These are phyloP conservation scores for Ormyrus pomaceus DNA, from an alignment of 2,888 invertebrate species.

Conservation along the genomic window DNA sequence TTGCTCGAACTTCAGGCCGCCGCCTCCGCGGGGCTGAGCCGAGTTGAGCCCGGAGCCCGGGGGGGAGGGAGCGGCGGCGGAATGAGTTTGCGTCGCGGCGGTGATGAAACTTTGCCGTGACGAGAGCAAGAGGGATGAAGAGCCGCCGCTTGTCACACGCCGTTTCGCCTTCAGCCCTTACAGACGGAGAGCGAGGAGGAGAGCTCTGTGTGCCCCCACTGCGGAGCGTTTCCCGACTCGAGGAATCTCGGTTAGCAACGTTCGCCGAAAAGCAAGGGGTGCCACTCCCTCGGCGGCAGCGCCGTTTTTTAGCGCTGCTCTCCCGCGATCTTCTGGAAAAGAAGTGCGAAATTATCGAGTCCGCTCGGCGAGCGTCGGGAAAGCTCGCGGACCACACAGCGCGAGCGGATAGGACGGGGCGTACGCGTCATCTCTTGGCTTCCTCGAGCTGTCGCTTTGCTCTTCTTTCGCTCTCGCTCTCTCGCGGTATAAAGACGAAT, in stretches of 20 bases:
- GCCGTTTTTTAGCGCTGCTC: slow-evolving; percentile 8
- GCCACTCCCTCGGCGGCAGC: slow-evolving; percentile 5
- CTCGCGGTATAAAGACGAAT: slow-evolving; percentile 67
- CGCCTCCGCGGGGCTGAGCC: slow-evolving; percentile 54
- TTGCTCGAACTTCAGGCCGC: slow-evolving; percentile 72
- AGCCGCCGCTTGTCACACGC: slow-evolving; percentile 27
- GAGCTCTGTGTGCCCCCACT: slow-evolving; percentile 17
- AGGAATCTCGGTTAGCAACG: background rate
- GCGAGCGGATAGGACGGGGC: slow-evolving; percentile 18
- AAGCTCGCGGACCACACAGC: slow-evolving; percentile 48
- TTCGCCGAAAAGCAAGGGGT: background rate
- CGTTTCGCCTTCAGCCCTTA: slow-evolving; percentile 9
- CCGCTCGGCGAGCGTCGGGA: slow-evolving; percentile 7
- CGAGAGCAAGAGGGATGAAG: slow-evolving; percentile 68
- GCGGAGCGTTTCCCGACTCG: slow-evolving; percentile 13
- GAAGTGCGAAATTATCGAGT: slow-evolving; percentile 57
- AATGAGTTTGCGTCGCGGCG: slow-evolving; percentile 73
- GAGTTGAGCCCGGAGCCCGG: slow-evolving; percentile 60
- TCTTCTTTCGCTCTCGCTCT: slow-evolving; percentile 55
- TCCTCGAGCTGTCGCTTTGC: slow-evolving; percentile 48
- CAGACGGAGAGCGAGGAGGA: background rate
- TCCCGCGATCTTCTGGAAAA: slow-evolving; percentile 51
- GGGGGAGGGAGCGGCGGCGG: slow-evolving; percentile 54
- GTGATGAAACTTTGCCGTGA: slow-evolving; percentile 75
- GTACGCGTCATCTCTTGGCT: slow-evolving; percentile 25